Evolutionary conservation across 2,888 invertebrate genomes (phyloP).

Genomic region (Abrostola tripartita): DNA sequence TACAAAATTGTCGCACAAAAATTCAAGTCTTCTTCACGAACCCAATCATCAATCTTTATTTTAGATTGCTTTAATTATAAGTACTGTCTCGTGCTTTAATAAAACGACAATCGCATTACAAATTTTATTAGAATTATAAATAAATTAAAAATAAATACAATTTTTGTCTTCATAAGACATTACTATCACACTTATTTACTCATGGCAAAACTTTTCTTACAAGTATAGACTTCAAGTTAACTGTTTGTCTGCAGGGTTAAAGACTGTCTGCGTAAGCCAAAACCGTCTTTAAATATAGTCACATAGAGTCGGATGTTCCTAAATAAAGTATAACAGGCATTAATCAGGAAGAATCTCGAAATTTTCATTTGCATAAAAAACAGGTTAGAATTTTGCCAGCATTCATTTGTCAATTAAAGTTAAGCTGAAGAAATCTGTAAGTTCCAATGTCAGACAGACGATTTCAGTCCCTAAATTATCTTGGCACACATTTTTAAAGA

Average conservation of each 20-base stretch:
- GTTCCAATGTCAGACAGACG: neutral
- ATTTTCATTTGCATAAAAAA: too few species aligned
- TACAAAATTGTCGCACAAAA: neutral
- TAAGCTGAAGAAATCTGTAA: too few species aligned
- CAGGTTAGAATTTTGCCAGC: too few species aligned
- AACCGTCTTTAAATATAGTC: neutral
- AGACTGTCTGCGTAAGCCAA: neutral
- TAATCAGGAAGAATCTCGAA: too few species aligned
- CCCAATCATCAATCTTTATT: too few species aligned
- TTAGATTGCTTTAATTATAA: too few species aligned
- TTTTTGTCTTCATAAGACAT: slow-evolving; percentile 61
- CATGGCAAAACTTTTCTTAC: slow-evolving; percentile 14
- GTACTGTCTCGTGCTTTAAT: slow-evolving; percentile 1
- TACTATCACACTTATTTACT: slow-evolving; percentile 55
- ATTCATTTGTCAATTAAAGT: too few species aligned
- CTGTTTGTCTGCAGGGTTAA: too few species aligned
- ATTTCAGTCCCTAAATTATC: neutral
- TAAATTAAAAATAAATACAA: slow-evolving; percentile 52
- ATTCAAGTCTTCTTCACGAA: too few species aligned
- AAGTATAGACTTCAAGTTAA: neutral
- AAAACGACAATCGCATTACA: slow-evolving; percentile 41
- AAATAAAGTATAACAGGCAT: too few species aligned
- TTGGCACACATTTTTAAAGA: neutral
- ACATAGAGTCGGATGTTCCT: too few species aligned
- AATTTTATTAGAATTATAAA: slow-evolving; percentile 40